These are phyloP conservation scores for Littorina saxatilis DNA, from an alignment of 1,140 invertebrate species.

Conservation along the genomic window DNA sequence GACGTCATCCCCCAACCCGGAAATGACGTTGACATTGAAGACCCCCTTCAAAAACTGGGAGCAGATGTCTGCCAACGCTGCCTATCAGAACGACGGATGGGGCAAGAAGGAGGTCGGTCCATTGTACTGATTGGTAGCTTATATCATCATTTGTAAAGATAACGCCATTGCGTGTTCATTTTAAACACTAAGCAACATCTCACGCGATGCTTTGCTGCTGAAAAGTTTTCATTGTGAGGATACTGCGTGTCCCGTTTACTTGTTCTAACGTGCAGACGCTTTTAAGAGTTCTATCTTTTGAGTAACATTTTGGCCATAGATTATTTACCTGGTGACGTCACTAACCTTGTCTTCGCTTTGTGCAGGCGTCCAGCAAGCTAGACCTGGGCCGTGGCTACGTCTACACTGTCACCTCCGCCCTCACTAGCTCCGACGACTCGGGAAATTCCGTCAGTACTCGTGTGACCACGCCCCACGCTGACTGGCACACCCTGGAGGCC, in stretches of 20 bases:
- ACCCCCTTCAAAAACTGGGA: not conserved
- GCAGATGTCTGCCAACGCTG: not conserved
- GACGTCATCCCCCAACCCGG: conserved; percentile 2
- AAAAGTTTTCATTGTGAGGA: too few species aligned
- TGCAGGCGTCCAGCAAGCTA: conserved; percentile 14
- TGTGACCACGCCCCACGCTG: conserved; percentile 20
- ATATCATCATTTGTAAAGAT: too few species aligned
- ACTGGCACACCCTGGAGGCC: conserved; percentile 22
- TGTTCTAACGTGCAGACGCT: too few species aligned
- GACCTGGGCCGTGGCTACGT: conserved; percentile 14
- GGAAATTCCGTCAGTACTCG: not conserved
- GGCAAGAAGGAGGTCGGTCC: not conserved
- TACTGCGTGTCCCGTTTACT: too few species aligned
- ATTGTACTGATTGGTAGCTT: too few species aligned
- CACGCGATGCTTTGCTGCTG: too few species aligned
- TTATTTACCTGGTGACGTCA: too few species aligned
- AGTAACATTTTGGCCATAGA: too few species aligned
- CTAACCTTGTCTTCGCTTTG: too few species aligned
- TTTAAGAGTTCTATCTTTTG: too few species aligned
- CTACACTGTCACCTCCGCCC: not conserved
- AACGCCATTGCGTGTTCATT: too few species aligned
- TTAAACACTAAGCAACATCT: too few species aligned
- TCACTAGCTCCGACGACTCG: not conserved
- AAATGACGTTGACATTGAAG: not conserved
- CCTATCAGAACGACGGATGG: conserved; percentile 5